A percentile compares a stretch with the other conserved stretches of the same genome.
Evolutionary conservation across 2,113 vertebrate genomes (phyloP).

Genomic region (Plecotus auritus): DNA sequence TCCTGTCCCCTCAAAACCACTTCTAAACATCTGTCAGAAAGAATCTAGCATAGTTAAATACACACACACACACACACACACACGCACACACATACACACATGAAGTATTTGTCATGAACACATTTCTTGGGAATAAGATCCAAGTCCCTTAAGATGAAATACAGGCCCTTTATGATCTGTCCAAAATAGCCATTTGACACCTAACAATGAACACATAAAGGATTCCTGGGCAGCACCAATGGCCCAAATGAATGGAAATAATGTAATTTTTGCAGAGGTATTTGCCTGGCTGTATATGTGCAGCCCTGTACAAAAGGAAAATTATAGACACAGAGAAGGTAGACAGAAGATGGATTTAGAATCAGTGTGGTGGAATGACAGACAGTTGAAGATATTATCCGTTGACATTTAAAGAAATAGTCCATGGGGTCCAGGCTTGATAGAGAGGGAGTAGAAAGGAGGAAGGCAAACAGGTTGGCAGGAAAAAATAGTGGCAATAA

Average conservation of each 20-base stretch:
- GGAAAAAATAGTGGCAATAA: not conserved
- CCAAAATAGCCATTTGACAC: not conserved
- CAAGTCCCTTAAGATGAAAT: not conserved
- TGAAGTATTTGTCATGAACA: not conserved
- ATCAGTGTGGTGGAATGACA: not conserved
- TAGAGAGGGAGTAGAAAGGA: not conserved
- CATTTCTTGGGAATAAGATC: not conserved
- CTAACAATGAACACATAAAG: not conserved
- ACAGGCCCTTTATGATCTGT: not conserved
- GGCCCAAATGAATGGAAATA: not conserved
- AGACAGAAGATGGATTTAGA: not conserved
- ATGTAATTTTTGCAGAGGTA: not conserved
- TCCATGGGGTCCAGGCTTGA: not conserved
- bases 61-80: not conserved
- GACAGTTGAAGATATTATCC: not conserved
- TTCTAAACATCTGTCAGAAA: not conserved
- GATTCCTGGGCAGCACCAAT: not conserved
- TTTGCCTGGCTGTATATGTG: not conserved
- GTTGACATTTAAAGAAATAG: not conserved
- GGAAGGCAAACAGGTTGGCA: not conserved
- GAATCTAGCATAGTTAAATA: not conserved
- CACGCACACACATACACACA: not conserved
- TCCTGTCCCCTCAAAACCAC: not conserved
- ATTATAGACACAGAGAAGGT: not conserved
- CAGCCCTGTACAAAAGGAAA: not conserved